Conservation (phyloP, 1,140 invertebrate genomes). For the Dinoponera quadriceps region DNA sequence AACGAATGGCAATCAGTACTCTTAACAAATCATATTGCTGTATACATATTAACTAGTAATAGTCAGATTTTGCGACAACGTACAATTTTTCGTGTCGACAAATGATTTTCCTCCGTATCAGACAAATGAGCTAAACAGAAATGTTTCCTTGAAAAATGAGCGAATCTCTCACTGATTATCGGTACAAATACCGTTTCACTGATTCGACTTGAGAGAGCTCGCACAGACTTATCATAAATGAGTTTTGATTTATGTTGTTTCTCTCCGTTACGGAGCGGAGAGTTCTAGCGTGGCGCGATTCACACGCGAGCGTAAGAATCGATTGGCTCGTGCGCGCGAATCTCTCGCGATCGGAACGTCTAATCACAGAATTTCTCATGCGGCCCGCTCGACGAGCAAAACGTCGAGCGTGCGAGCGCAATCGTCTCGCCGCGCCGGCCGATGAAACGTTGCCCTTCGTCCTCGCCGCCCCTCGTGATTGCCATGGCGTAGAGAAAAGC, state of each 20-base stretch:
- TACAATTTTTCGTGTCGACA: too few relatives aligned
- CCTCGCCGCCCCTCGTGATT: conserved; percentile 36
- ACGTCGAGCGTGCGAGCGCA: conserved; percentile 36
- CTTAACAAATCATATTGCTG: too few relatives aligned
- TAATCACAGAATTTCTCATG: conserved; percentile 35
- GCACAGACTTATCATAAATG: too few relatives aligned
- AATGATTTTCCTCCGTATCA: too few relatives aligned
- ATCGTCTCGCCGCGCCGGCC: conserved; percentile 7
- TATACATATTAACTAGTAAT: too few relatives aligned
- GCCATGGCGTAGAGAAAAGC: conserved; percentile 53
- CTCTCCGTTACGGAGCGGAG: neutral
- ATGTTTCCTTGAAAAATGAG: too few relatives aligned
- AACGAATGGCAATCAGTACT: too few relatives aligned
- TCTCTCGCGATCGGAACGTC: conserved; percentile 36
- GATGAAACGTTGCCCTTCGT: conserved; percentile 43
- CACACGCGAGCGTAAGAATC: neutral
- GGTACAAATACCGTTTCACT: too few relatives aligned
- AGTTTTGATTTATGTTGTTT: neutral
- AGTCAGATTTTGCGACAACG: too few relatives aligned
- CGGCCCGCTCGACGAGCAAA: conserved; percentile 12
- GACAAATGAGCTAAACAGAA: too few relatives aligned
- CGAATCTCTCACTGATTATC: too few relatives aligned
- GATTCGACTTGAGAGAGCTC: too few relatives aligned
- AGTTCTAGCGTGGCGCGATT: neutral
- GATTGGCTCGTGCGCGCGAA: neutral